Percentiles rank a stretch among this genome's conserved stretches.
Conservation (phyloP, 2,797 vertebrate species). For the Paedocypris micromegethes region DNA sequence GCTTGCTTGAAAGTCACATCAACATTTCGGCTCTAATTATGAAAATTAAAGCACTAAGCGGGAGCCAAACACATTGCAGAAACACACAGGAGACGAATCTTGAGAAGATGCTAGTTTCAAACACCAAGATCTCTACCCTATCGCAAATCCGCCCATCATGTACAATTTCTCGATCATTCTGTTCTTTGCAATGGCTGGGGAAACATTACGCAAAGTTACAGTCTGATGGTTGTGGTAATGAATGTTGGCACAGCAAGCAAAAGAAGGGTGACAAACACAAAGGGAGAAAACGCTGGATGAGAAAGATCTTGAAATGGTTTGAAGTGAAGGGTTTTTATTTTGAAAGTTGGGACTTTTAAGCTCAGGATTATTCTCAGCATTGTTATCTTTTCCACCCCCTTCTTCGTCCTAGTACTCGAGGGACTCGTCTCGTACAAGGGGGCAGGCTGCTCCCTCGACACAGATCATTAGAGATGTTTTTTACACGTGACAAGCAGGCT, state of each 20-base stretch:
- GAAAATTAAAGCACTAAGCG: conserved; percentile 52
- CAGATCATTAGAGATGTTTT: conserved; percentile 86
- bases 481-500: conserved; percentile 89
- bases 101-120: conserved; percentile 29
- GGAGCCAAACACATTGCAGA: conserved; percentile 27
- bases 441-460: conserved; percentile 82
- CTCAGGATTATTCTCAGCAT: conserved; percentile 67
- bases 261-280: conserved; percentile 12
- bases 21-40: conserved; percentile 63
- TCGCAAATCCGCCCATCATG: conserved; percentile 67
- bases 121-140: conserved; percentile 52
- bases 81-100: conserved; percentile 43
- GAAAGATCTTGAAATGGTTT: conserved; percentile 54
- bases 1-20: conserved; percentile 35
- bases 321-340: conserved; percentile 53
- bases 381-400: conserved; percentile 62
- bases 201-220: conserved; percentile 56
- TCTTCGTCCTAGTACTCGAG: conserved; percentile 69
- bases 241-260: conserved; percentile 64
- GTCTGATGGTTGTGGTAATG: conserved; percentile 74
- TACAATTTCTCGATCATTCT: conserved; percentile 61
- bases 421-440: conserved; percentile 79
- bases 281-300: conserved; percentile 23
- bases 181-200: conserved; percentile 47
- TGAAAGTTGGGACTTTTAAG: conserved; percentile 52